Percentiles rank a stretch among this genome's conserved stretches.
Evolutionary conservation across 2,888 invertebrate genomes (phyloP).

Genomic region (Anoplius nigerrimus): DNA sequence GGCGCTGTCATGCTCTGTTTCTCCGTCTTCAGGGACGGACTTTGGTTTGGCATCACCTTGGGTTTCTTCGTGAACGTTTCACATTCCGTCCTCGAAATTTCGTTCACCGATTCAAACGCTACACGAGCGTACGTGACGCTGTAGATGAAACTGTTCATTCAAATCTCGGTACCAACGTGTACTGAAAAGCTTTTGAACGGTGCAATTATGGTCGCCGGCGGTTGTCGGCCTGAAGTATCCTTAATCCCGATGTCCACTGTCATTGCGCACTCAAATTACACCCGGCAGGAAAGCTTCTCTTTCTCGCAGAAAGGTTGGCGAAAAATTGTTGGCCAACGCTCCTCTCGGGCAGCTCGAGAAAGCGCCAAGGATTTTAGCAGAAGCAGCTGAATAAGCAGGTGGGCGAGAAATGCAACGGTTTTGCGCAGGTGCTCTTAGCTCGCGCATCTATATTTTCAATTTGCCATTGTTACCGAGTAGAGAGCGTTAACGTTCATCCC

Average conservation of each 20-base stretch:
- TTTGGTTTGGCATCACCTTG: conserved; percentile 21
- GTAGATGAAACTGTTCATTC: too few relatives aligned
- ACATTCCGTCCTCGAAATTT: conserved; percentile 1
- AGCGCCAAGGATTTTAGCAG: conserved; percentile 9
- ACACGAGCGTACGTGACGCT: background rate
- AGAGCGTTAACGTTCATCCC: too few relatives aligned
- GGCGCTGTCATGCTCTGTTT: conserved; percentile 65
- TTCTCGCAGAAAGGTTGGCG: too few relatives aligned
- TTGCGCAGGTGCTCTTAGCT: conserved; percentile 17
- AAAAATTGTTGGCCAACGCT: conserved; percentile 1
- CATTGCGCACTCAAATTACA: too few relatives aligned
- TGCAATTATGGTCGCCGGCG: too few relatives aligned
- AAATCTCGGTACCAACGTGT: too few relatives aligned
- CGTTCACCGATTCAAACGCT: background rate
- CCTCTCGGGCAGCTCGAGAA: background rate
- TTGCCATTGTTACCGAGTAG: conserved; percentile 8
- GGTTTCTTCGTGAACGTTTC: background rate
- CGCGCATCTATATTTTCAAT: background rate
- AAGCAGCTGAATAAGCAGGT: conserved; percentile 30
- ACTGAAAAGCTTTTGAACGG: too few relatives aligned
- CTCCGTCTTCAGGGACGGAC: conserved; percentile 51
- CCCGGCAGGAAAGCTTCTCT: too few relatives aligned
- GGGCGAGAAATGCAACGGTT: conserved; percentile 24
- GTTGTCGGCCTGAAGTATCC: too few relatives aligned
- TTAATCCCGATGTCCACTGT: too few relatives aligned